phyloP scores from a whole-genome alignment of 2,113 vertebrate genomes.

The Antennarius striatus region DNA sequence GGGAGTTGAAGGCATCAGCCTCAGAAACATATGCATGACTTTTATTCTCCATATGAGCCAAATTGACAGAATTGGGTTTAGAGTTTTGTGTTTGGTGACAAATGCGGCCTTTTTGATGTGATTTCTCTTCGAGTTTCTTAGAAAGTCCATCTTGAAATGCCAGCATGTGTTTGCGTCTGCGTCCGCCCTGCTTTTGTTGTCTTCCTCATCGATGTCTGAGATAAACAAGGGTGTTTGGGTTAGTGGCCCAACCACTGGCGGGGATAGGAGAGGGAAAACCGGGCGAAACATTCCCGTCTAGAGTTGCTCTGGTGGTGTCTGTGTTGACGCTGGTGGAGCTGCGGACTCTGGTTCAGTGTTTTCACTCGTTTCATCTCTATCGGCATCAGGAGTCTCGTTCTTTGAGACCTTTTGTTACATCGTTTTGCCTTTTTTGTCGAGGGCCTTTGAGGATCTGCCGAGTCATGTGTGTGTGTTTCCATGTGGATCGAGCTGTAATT shows the following conservation, averaged over 20 bases:
- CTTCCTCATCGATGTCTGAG: slow-evolving; percentile 11
- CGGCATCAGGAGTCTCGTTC: slow-evolving; percentile 1
- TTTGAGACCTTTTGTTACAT: slow-evolving; percentile 2
- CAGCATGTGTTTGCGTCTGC: not conserved
- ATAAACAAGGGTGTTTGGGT: slow-evolving; percentile 42
- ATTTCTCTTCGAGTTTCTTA: not conserved
- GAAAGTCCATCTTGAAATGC: not conserved
- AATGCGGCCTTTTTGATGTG: no score
- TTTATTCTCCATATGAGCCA: not conserved
- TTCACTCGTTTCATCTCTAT: slow-evolving; percentile 24
- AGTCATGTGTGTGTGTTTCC: slow-evolving; percentile 15
- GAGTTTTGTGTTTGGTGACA: no score
- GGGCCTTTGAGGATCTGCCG: slow-evolving; percentile 32
- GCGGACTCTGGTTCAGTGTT: slow-evolving; percentile 9
- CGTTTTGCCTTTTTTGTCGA: not conserved
- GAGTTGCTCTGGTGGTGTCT: slow-evolving; percentile 1
- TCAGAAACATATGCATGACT: no score
- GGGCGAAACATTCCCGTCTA: slow-evolving; percentile 43
- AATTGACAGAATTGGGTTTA: no score
- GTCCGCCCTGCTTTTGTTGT: not conserved
- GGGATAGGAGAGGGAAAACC: not conserved
- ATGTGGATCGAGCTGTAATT: slow-evolving; percentile 24
- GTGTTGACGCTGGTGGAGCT: slow-evolving; percentile 2
- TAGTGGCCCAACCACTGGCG: not conserved
- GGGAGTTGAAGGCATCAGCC: not conserved